These are phyloP conservation scores for Sturnira hondurensis DNA, from an alignment of 2,113 vertebrate genomes.

Conservation along the genomic window DNA sequence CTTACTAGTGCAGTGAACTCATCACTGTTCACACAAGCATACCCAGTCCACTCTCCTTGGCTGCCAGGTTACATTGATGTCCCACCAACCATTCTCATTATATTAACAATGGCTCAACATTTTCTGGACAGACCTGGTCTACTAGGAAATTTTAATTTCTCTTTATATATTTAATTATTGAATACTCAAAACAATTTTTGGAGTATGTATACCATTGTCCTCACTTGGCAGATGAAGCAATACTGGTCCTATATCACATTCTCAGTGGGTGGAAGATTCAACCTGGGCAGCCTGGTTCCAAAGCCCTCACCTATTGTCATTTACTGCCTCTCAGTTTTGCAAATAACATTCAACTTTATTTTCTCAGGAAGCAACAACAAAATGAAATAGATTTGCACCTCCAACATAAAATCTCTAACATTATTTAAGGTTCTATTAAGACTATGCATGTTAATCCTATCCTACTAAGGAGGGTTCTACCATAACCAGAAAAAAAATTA, in stretches of 20 bases:
- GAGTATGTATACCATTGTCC: not conserved
- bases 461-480: not conserved
- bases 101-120: too few species aligned
- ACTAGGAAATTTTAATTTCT: not conserved
- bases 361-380: not conserved
- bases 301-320: rapidly evolving
- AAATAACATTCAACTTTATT: not conserved
- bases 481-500: not conserved
- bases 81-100: too few species aligned
- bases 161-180: not conserved
- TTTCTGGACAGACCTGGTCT: not conserved
- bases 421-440: not conserved
- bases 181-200: not conserved
- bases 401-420: not conserved
- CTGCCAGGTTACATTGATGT: too few species aligned
- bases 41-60: too few species aligned
- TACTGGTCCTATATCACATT: not conserved
- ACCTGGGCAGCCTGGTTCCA: rapidly evolving
- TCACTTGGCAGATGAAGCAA: not conserved
- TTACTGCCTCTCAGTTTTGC: not conserved
- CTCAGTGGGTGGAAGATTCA: not conserved
- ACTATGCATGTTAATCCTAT: not conserved
- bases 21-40: too few species aligned
- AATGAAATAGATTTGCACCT: not conserved
- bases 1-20: too few species aligned